Conservation (phyloP, 2,113 vertebrate species). For the Lates calcarifer region DNA sequence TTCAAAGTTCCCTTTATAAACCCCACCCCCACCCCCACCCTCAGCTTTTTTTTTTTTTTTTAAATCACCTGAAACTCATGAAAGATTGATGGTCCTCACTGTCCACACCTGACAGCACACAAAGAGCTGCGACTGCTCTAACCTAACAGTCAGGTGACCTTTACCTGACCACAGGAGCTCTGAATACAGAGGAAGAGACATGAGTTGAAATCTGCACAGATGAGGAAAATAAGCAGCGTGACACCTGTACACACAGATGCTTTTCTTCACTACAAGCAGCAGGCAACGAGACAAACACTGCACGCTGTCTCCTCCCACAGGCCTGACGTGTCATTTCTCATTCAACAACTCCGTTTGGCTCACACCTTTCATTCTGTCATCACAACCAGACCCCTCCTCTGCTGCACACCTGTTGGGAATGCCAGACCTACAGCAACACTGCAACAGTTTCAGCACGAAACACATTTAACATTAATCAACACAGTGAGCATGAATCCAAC, state of each 20-base stretch:
- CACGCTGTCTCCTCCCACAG: background rate
- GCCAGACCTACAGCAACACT: background rate
- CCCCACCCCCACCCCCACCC: background rate
- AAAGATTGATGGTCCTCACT: background rate
- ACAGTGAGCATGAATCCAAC: background rate
- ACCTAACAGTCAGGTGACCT: background rate
- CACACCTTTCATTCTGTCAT: background rate
- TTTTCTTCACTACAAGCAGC: background rate
- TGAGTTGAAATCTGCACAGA: background rate
- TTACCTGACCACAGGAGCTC: background rate
- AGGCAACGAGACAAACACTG: background rate
- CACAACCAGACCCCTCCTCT: background rate
- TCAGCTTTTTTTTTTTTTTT: no score
- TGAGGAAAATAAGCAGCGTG: background rate
- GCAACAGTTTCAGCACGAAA: background rate
- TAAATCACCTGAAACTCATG: background rate
- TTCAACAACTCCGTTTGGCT: constrained; percentile 1
- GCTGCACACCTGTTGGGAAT: constrained; percentile 24
- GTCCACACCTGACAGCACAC: background rate
- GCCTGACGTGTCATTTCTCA: constrained; percentile 8
- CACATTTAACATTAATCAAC: background rate
- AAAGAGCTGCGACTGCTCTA: background rate
- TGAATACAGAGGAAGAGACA: background rate
- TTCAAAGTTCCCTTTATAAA: background rate
- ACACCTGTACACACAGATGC: background rate